Base-by-base conservation (phyloP, 92 coral and sea anemone genomes). In the Heteractis magnifica region DNA sequence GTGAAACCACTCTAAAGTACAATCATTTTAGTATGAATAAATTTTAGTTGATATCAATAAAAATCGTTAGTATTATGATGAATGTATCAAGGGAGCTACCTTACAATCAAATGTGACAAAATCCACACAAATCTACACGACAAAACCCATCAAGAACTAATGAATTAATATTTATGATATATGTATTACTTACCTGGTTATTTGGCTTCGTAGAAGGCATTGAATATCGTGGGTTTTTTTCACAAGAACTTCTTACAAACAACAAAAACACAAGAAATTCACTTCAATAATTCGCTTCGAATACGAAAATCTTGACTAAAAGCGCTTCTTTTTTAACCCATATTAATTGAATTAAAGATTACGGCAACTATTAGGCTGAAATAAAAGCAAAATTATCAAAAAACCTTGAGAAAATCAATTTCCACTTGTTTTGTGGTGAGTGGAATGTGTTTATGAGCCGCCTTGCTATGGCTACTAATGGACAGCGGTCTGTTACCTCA, bases 391-490 rank as follows among this genome's bases (percentile, higher is more conserved):
- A n/a, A 20, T 19, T 50, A 19, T 12, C 62, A 65, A 19, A 18
- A 26, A 70, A 81, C 19, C 15, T 77, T 0, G 49, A 81, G 10
- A 34, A 81, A 81, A 51, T 18, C 11, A 6, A 49, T 34, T 34
- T 34, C 2, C 44, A 4, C 6, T 4, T 51, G 50, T 81, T 81
- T 59, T 68, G 55, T 50, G 49, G n/a, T 51, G 19, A 70, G 12
- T 81, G 84, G 77, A 81, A 81, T 81, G 84, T 81, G 84, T 81
- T 81, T 81, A 41, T 81, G 84, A 81, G 84, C 84, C 84, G 44
- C 44, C 59, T 75, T 65, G 77, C 84, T 81, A 81, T 81, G 77
- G 75, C 52, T 81, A 81, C 82, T 78, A 9, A 18, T 55, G 82
- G 0, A 56, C 84, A 81, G 84, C 84, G 84, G 84, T 62, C 48